Percentiles rank a stretch among this genome's conserved stretches.
Evolutionary conservation across 2,797 vertebrate species (phyloP).

Genomic region (Cirrhinus mrigala): DNA sequence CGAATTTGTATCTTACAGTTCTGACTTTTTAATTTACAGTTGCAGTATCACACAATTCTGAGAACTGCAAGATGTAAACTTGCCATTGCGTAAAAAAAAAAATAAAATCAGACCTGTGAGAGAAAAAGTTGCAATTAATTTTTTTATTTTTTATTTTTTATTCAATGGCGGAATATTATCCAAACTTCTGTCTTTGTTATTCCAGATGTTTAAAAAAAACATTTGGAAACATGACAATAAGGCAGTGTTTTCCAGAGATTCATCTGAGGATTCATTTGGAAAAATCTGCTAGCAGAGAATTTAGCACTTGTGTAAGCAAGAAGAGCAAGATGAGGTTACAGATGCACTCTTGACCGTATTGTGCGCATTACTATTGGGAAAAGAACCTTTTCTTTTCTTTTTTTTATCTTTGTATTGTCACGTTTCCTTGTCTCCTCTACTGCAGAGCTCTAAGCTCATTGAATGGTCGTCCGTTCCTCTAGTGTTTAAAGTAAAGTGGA

Average conservation of each 20-base stretch:
- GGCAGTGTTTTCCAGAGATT: slow-evolving; percentile 7
- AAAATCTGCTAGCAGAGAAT: not conserved
- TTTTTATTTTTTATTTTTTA: too few relatives aligned
- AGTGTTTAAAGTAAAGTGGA: slow-evolving; percentile 33
- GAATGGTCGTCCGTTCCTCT: not conserved
- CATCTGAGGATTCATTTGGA: slow-evolving; percentile 2
- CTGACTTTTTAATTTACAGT: too few relatives aligned
- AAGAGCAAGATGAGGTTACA: not conserved
- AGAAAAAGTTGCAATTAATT: too few relatives aligned
- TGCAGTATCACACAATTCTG: too few relatives aligned
- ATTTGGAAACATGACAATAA: not conserved
- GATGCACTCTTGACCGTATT: not conserved
- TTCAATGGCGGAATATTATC: too few relatives aligned
- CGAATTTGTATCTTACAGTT: too few relatives aligned
- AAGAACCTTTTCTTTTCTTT: not conserved
- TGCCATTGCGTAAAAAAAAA: too few relatives aligned
- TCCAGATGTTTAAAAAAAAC: slow-evolving; percentile 17
- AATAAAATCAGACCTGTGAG: too few relatives aligned
- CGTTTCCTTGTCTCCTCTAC: not conserved
- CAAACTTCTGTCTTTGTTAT: slow-evolving; percentile 5
- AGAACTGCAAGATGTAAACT: too few relatives aligned
- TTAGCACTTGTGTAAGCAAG: slow-evolving; percentile 41
- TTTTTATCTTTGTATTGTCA: not conserved
- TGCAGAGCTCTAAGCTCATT: not conserved
- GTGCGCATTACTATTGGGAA: not conserved